Conservation (phyloP, 2,888 invertebrate genomes). For the Orthonevra nobilis region DNA sequence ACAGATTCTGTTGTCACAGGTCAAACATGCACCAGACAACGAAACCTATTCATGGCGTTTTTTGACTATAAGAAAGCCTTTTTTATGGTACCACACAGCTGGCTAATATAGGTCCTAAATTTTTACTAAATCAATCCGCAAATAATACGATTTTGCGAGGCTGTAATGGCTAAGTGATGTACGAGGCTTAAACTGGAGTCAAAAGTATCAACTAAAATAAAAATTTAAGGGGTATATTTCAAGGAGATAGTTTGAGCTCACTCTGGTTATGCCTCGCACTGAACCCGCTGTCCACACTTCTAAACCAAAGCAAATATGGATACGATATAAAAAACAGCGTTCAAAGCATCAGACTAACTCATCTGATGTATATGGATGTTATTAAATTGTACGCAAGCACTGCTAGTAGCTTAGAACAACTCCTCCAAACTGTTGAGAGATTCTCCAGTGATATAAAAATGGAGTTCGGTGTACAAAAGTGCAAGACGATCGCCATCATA, state of each 20-base stretch:
- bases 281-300: neutral
- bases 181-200: too few relatives aligned
- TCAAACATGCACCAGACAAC: neutral
- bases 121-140: too few relatives aligned
- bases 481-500: neutral
- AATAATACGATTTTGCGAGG: too few relatives aligned
- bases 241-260: too few relatives aligned
- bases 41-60: neutral
- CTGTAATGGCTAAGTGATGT: too few relatives aligned
- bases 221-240: too few relatives aligned
- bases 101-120: neutral
- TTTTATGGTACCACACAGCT: neutral
- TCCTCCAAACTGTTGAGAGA: neutral
- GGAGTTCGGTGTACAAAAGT: neutral
- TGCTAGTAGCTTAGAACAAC: neutral
- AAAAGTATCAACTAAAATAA: too few relatives aligned
- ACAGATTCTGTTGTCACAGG: neutral
- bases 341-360: too few relatives aligned
- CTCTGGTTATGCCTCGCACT: neutral
- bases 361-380: too few relatives aligned
- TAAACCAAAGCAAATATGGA: neutral
- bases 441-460: neutral
- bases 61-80: neutral
- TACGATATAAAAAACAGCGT: neutral
- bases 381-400: slow-evolving; percentile 3